Conservation (phyloP, 2,113 vertebrate species). For the Chitala chitala region DNA sequence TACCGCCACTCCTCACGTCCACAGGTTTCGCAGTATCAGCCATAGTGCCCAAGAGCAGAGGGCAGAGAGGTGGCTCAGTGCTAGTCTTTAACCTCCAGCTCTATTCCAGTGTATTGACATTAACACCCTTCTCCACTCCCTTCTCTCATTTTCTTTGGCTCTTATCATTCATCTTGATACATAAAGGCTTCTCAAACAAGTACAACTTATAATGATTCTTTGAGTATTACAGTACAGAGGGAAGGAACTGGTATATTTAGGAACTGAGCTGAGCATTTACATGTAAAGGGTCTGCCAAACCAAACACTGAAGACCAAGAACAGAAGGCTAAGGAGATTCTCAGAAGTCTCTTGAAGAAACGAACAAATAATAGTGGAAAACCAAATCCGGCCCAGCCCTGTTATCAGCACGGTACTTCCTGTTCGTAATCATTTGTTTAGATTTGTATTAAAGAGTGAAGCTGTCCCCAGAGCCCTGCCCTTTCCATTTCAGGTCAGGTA, state of each 20-base stretch:
- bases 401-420: background rate
- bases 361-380: background rate
- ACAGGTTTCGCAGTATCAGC: too few relatives aligned
- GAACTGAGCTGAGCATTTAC: background rate
- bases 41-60: too few relatives aligned
- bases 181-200: background rate
- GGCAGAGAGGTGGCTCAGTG: background rate
- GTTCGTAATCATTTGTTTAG: background rate
- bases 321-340: background rate
- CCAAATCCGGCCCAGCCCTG: background rate
- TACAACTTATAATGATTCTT: background rate
- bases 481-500: background rate
- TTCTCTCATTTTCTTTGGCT: background rate
- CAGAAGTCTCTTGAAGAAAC: background rate
- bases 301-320: background rate
- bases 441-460: background rate
- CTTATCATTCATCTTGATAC: background rate
- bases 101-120: background rate
- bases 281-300: slow-evolving; percentile 16
- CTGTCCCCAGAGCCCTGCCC: background rate
- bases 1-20: too few relatives aligned
- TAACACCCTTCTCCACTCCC: slow-evolving; percentile 3
- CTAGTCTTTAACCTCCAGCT: background rate
- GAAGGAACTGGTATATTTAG: slow-evolving; percentile 10
- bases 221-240: background rate